These are phyloP conservation scores for Carettochelys insculpta DNA, from an alignment of 2,113 vertebrate genomes.

Conservation along the genomic window DNA sequence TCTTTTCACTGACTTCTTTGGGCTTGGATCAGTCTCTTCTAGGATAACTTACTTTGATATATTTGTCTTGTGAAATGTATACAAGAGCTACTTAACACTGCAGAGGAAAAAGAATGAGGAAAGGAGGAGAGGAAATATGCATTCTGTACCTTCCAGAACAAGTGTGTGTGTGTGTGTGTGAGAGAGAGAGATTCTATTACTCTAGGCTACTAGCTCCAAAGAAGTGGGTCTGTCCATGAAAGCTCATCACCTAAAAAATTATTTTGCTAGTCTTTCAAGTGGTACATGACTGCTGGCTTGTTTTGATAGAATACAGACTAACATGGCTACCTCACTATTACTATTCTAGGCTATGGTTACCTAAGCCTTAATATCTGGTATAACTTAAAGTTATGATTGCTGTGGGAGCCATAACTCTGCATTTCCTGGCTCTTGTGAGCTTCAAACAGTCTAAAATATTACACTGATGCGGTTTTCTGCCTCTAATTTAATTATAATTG, in stretches of 20 bases:
- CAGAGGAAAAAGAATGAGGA: background rate
- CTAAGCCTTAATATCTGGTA: background rate
- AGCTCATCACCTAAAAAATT: background rate
- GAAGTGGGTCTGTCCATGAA: too few species aligned
- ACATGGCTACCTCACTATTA: too few species aligned
- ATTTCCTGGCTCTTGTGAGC: background rate
- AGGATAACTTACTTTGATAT: background rate
- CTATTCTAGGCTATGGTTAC: background rate
- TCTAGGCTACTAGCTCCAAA: too few species aligned
- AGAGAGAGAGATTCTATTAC: background rate
- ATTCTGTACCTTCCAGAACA: background rate
- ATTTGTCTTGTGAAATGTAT: background rate
- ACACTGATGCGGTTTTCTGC: background rate
- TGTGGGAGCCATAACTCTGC: background rate
- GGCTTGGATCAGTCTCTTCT: background rate
- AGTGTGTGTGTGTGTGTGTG: background rate
- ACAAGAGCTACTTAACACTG: background rate
- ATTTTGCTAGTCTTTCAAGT: too few species aligned
- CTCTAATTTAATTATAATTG: background rate
- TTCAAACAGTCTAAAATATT: background rate
- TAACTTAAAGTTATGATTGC: background rate
- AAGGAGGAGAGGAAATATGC: background rate
- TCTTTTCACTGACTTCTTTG: background rate
- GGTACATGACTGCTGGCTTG: too few species aligned
- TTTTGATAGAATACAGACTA: too few species aligned